Evolutionary conservation across 2,113 vertebrate species (phyloP), one percentile per base, ranked within the genome.

Genomic region (Willisornis vidua): DNA sequence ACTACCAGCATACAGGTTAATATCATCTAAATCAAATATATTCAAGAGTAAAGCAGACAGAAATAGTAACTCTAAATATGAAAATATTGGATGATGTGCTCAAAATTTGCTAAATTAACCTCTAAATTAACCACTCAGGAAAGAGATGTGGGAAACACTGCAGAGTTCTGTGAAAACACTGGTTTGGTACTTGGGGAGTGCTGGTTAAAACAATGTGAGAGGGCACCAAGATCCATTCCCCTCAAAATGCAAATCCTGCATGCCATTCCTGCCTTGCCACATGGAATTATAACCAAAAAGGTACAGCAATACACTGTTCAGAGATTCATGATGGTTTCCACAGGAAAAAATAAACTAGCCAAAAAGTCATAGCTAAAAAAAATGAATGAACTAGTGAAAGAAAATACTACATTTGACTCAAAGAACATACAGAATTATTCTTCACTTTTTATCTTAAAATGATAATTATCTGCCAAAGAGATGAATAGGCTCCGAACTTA

Each of bases 201-300:
- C 2, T 37, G 62, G 43, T 20, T 20, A 18, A 62, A 77, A 87
- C 23, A 31, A 15, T 10, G 39, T 31, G 39, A 45, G 41, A n/a
- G 62, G 35, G 51, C 29, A 59, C 7, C 1, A 5, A 48, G 39
- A 75, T 23, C 25, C 33, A 15, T 31, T 70, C 7, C 16, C 28
- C 26, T n/a, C 46, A 19, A 2, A 1, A 9, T 10, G 9, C 5
- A n/a, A 79, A 33, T 58, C 29, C 39, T n/a, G 37, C 1, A 0
- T 22, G 23, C 11, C 13, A 11, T 63, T 84, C 39, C 41, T 25
- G 10, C 29, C 39, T 54, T 65, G 28, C 19, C 19, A 7, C 22
- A 73, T 17, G 17, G 5, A 17, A 37, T 72, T 51, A n/a, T 25
- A 63, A 91, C 7, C 4, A 7, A 26, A 48, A 35, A 54, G n/a